Percentiles rank a stretch among this genome's conserved stretches.
Conservation (phyloP, 2,113 vertebrate genomes). For the Grammomys surdaster region DNA sequence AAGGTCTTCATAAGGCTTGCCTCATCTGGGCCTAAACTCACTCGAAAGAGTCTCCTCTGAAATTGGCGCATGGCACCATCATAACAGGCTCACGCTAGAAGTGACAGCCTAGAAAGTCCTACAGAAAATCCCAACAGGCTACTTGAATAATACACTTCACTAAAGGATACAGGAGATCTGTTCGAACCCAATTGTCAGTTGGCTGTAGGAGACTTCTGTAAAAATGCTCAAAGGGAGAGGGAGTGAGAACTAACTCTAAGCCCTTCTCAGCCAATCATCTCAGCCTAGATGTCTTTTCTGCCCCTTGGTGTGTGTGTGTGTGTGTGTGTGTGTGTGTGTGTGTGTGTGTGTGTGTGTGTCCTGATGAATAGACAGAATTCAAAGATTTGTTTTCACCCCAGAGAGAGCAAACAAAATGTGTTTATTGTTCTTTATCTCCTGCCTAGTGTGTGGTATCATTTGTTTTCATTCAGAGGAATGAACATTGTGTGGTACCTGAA, state of each 20-base stretch:
- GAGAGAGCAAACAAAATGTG: conserved; percentile 86
- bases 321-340: background rate
- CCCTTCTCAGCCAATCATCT: background rate
- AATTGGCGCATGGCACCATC: background rate
- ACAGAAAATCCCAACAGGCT: background rate
- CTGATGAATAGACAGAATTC: conserved; percentile 84
- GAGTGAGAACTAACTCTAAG: background rate
- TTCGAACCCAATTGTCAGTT: conserved; percentile 39
- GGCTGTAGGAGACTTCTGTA: conserved; percentile 22
- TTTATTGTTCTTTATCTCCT: conserved; percentile 90
- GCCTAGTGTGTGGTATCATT: conserved; percentile 84
- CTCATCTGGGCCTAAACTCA: background rate
- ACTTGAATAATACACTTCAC: conserved; percentile 50
- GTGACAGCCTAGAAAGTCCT: background rate
- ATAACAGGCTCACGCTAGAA: conserved; percentile 23
- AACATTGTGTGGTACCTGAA: conserved; percentile 82
- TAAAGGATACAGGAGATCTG: conserved; percentile 14
- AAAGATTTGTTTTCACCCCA: conserved; percentile 68
- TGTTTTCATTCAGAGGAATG: conserved; percentile 89
- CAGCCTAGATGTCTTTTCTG: conserved; percentile 76
- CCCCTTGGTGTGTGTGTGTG: conserved; percentile 58
- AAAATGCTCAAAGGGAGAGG: conserved; percentile 30
- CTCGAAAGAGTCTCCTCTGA: background rate
- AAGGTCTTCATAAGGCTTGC: background rate
- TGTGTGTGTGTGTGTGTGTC: background rate